phyloP scores from a whole-genome alignment of 2,888 invertebrate species.

The Craniophora ligustri region DNA sequence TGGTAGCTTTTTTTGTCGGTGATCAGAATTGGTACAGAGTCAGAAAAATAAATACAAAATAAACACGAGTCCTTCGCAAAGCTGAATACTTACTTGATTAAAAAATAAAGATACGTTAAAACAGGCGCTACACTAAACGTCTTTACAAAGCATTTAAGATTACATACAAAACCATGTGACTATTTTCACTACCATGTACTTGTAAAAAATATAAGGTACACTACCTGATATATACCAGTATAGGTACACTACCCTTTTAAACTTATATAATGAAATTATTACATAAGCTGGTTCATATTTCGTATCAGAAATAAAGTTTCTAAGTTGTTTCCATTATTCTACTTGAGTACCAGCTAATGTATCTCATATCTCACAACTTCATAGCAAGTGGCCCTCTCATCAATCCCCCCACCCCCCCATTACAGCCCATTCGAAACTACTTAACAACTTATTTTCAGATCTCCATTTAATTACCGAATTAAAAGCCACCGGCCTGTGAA shows the following conservation, averaged over 20 bases:
- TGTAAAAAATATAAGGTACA: no score
- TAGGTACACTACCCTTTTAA: no score
- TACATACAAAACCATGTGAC: background rate
- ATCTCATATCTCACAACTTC: slow-evolving; percentile 5
- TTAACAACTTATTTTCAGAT: slow-evolving; percentile 57
- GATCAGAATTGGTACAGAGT: slow-evolving; percentile 39
- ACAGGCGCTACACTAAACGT: background rate
- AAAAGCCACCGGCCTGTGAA: slow-evolving; percentile 75
- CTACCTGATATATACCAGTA: background rate
- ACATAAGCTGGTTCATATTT: background rate
- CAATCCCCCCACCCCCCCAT: slow-evolving; percentile 42
- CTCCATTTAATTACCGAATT: slow-evolving; percentile 61
- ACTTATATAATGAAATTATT: background rate
- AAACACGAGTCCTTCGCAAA: slow-evolving; percentile 27
- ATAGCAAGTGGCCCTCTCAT: slow-evolving; percentile 39
- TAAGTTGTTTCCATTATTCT: background rate
- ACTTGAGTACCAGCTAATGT: slow-evolving; percentile 9
- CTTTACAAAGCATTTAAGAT: background rate
- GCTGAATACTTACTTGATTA: slow-evolving; percentile 32
- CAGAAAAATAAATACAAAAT: slow-evolving; percentile 31
- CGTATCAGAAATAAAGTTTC: background rate
- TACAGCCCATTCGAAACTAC: slow-evolving; percentile 56
- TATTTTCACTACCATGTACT: no score
- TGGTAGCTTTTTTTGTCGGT: slow-evolving; percentile 47
- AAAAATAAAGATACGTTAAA: slow-evolving; percentile 24